Conservation (phyloP, 2,797 vertebrate species). For the Paedocypris micromegethes region DNA sequence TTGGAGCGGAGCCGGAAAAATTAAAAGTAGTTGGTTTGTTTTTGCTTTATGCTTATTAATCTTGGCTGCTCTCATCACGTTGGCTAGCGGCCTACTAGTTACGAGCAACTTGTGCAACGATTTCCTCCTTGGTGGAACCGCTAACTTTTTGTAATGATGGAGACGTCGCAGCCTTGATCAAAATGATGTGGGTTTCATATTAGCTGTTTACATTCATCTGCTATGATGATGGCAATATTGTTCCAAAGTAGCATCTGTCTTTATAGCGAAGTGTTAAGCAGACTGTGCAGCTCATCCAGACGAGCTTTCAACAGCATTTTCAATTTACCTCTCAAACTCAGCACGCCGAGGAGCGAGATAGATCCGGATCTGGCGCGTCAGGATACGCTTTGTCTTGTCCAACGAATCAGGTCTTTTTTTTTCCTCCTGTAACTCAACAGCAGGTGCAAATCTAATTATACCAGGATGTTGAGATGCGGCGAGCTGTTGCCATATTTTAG, state of each 20-base stretch:
- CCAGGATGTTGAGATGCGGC: constrained; percentile 45
- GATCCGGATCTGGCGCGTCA: constrained; percentile 44
- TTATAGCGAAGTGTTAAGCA: constrained; percentile 48
- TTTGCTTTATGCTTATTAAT: constrained; percentile 29
- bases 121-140: neutral
- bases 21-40: constrained; percentile 21
- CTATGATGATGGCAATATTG: constrained; percentile 47
- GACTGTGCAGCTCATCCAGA: constrained; percentile 51
- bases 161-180: constrained; percentile 1
- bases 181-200: constrained; percentile 23
- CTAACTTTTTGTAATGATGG: neutral
- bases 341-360: constrained; percentile 50
- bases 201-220: constrained; percentile 49
- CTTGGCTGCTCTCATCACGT: constrained; percentile 20
- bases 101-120: constrained; percentile 8
- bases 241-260: constrained; percentile 52
- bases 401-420: constrained; percentile 43
- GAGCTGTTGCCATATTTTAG: constrained; percentile 54
- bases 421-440: constrained; percentile 43
- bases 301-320: constrained; percentile 51
- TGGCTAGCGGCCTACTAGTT: constrained; percentile 34
- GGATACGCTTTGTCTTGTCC: constrained; percentile 52
- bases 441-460: constrained; percentile 56
- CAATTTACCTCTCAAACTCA: constrained; percentile 49
- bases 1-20: constrained; percentile 19